Percentiles rank a stretch among this genome's conserved stretches.
Evolutionary conservation across 1,140 invertebrate genomes (phyloP).

Genomic region (Octopus sinensis): DNA sequence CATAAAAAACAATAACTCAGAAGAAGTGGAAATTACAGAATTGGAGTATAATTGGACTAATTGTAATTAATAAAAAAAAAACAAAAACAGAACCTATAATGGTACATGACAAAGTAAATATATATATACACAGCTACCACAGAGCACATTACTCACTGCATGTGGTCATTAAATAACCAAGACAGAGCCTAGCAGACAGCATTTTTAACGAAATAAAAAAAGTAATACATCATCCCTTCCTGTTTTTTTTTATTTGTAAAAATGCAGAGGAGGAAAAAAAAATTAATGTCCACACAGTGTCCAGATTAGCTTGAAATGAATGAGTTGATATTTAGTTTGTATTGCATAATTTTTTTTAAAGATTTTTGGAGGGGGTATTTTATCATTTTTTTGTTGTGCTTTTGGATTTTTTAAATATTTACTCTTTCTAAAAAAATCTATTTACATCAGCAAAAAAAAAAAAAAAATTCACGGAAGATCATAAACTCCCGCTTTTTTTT

Average conservation of each 20-base stretch:
- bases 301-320: background rate
- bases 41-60: no score
- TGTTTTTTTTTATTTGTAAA: no score
- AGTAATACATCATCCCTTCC: no score
- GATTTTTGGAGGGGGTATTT: background rate
- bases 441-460: slow-evolving; percentile 7
- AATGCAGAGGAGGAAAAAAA: background rate
- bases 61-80: no score
- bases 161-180: background rate
- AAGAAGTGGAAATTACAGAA: no score
- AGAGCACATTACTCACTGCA: slow-evolving; percentile 2
- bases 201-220: no score
- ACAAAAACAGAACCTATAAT: background rate
- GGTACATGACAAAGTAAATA: slow-evolving; percentile 5
- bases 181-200: background rate
- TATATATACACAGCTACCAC: slow-evolving; percentile 10
- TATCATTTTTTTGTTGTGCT: background rate
- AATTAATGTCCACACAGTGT: background rate
- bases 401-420: background rate
- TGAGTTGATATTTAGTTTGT: background rate
- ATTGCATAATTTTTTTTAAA: background rate
- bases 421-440: background rate
- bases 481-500: background rate
- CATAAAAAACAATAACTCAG: no score
- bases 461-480: background rate